phyloP scores from a whole-genome alignment of 2,888 invertebrate species.

The Criorhina ranunculi region DNA sequence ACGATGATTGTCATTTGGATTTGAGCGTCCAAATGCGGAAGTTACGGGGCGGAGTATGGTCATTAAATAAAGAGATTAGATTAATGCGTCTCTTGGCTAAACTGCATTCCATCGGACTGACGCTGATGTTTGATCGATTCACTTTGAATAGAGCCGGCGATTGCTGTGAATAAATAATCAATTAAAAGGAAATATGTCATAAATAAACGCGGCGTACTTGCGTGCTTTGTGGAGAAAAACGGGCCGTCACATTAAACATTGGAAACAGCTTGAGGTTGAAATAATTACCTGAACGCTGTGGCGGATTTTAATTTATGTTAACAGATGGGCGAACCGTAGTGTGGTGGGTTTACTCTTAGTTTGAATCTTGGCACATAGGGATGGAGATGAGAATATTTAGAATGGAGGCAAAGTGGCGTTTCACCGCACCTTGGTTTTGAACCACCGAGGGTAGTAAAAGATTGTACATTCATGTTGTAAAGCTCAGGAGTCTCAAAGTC shows the following conservation, averaged over 20 bases:
- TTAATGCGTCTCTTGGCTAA: background rate
- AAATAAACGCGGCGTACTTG: slow-evolving; percentile 3
- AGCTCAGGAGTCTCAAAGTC: too few species aligned
- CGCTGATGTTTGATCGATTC: slow-evolving; percentile 52
- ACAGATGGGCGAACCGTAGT: too few species aligned
- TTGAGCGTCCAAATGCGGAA: slow-evolving; percentile 23
- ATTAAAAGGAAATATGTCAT: slow-evolving; percentile 43
- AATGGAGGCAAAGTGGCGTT: too few species aligned
- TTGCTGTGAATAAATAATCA: slow-evolving; percentile 42
- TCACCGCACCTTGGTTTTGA: too few species aligned
- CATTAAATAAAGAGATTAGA: slow-evolving; percentile 25
- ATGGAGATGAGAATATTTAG: too few species aligned
- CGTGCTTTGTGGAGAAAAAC: slow-evolving; percentile 1
- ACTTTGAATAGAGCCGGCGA: slow-evolving; percentile 15
- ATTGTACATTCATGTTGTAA: too few species aligned
- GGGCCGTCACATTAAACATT: background rate
- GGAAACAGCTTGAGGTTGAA: background rate
- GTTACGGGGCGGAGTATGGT: background rate
- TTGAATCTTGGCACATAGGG: too few species aligned
- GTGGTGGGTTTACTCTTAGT: too few species aligned
- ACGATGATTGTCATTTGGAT: slow-evolving; percentile 29
- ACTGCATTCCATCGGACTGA: slow-evolving; percentile 12
- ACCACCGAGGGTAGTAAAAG: too few species aligned
- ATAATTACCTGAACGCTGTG: background rate
- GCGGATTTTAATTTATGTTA: too few species aligned